These are phyloP conservation scores for Matsumurasca onukii DNA, from an alignment of 1,140 invertebrate species.

Conservation along the genomic window DNA sequence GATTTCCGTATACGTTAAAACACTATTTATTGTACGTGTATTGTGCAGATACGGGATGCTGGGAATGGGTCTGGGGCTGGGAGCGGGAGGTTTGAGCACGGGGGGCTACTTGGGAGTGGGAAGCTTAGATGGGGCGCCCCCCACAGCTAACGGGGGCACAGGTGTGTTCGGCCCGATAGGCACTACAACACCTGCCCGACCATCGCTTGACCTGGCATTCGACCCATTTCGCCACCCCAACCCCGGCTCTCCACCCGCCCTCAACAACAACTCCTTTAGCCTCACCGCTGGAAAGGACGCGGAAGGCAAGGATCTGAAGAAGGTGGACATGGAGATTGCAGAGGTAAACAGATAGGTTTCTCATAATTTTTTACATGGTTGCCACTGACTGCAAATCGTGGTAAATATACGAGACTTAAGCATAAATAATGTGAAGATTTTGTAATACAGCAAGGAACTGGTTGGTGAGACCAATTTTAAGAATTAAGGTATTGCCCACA, in stretches of 20 bases:
- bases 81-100: slow-evolving; percentile 48
- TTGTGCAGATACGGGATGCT: slow-evolving; percentile 77
- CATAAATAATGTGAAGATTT: too few species aligned
- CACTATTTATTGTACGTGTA: too few species aligned
- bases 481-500: too few species aligned
- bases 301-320: slow-evolving; percentile 32
- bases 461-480: too few species aligned
- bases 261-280: slow-evolving; percentile 75
- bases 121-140: slow-evolving; percentile 58
- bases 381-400: too few species aligned
- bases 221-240: slow-evolving; percentile 70
- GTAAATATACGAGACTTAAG: too few species aligned
- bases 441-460: too few species aligned
- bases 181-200: slow-evolving; percentile 50
- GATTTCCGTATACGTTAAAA: too few species aligned
- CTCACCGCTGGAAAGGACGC: slow-evolving; percentile 42
- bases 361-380: too few species aligned
- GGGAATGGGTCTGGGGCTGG: slow-evolving; percentile 81
- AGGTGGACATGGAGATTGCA: slow-evolving; percentile 87
- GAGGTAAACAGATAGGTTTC: too few species aligned
- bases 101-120: slow-evolving; percentile 49
- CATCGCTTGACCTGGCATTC: slow-evolving; percentile 56
- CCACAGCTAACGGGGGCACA: slow-evolving; percentile 57
- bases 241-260: slow-evolving; percentile 56
- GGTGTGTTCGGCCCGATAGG: slow-evolving; percentile 79